A percentile compares a stretch with the other conserved stretches of the same genome.
These are phyloP conservation scores for Mus spretus DNA, from an alignment of 2,797 vertebrate species.

Conservation along the genomic window DNA sequence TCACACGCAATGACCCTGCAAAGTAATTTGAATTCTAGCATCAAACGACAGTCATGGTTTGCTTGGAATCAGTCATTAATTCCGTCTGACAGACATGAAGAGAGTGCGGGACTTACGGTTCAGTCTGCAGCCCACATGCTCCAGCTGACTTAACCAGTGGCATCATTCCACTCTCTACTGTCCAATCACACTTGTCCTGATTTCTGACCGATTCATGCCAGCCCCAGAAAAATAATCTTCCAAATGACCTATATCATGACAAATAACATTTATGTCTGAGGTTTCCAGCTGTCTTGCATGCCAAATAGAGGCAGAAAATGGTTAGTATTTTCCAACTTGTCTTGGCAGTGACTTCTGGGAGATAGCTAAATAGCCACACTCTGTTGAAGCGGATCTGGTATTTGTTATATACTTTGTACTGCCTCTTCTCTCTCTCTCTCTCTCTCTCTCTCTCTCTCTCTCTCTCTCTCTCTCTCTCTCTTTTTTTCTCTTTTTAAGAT, in stretches of 20 bases:
- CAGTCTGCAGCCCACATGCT: conserved; percentile 81
- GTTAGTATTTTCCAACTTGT: conserved; percentile 82
- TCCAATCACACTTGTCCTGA: conserved; percentile 83
- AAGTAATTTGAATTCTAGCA: conserved; percentile 77
- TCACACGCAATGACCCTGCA: conserved; percentile 80
- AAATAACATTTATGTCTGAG: conserved; percentile 51
- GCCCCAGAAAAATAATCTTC: conserved; percentile 67
- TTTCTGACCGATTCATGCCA: conserved; percentile 52
- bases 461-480: background rate
- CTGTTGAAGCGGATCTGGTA: conserved; percentile 79
- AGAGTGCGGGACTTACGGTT: conserved; percentile 69
- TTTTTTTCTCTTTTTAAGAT: background rate
- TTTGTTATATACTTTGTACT: conserved; percentile 56
- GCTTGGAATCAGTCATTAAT: conserved; percentile 84
- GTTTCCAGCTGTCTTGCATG: conserved; percentile 69
- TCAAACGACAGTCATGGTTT: conserved; percentile 81
- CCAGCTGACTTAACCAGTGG: conserved; percentile 83
- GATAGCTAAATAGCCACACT: conserved; percentile 80
- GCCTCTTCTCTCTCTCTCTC: fast-evolving
- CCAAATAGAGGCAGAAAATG: conserved; percentile 57
- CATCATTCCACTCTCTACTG: conserved; percentile 83
- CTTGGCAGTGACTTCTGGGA: conserved; percentile 71
- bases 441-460: background rate
- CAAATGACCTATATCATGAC: conserved; percentile 71
- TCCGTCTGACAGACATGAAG: conserved; percentile 87